Evolutionary conservation across 1,140 invertebrate genomes (phyloP).

Genomic region (Cotesia glomerata): DNA sequence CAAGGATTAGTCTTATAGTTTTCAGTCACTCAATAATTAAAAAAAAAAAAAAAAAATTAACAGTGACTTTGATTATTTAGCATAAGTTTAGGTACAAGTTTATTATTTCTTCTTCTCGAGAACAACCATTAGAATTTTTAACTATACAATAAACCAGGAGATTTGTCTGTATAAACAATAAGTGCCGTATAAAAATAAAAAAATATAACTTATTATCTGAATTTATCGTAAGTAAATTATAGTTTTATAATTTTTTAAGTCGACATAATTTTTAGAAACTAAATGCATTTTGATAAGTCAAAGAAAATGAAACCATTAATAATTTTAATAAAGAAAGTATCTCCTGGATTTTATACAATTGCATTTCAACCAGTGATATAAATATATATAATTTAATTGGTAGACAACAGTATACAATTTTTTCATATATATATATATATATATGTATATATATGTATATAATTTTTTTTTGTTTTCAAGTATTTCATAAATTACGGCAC

Average conservation of each 20-base stretch:
- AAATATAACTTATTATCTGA: not conserved
- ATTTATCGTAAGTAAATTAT: no score
- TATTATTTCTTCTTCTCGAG: not conserved
- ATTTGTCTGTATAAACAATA: no score
- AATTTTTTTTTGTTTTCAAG: not conserved
- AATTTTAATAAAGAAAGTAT: no score
- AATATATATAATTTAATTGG: slow-evolving; percentile 17
- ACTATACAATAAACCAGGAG: no score
- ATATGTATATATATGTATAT: no score
- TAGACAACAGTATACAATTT: slow-evolving; percentile 29
- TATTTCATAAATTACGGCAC: slow-evolving; percentile 49
- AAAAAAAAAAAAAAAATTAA: no score
- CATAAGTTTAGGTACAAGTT: slow-evolving; percentile 24
- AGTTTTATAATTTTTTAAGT: no score
- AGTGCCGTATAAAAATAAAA: slow-evolving; percentile 8
- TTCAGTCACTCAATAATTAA: not conserved
- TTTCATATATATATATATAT: no score
- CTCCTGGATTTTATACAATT: slow-evolving; percentile 3
- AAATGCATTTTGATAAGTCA: no score
- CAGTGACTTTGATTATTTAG: not conserved
- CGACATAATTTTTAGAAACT: no score
- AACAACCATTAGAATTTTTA: not conserved
- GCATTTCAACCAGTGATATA: no score
- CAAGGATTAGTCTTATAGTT: slow-evolving; percentile 24
- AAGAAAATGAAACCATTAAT: no score